Base-by-base conservation (phyloP, 2,797 vertebrate genomes). In the Hemibagrus guttatus region DNA sequence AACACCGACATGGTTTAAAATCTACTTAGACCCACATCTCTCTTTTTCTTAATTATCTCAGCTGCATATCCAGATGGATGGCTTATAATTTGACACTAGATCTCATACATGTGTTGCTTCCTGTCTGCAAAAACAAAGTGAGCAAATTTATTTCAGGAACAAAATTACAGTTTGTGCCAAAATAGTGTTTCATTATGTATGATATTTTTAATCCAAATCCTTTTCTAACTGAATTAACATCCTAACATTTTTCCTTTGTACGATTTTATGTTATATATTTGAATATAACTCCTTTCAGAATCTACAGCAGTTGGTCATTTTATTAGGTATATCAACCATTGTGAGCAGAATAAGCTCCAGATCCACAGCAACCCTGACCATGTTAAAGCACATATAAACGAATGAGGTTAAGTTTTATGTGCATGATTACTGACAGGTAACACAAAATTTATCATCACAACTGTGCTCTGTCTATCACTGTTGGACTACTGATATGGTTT, bases 121-220 rank as follows among this genome's bases (percentile, higher is more conserved):
- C 31, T 80, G 69, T 54, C 68, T 68, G 58, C 17, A 59, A 58
- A 89, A 76, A 81, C 49, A 74, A 71, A 74, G 64, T 63, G 74
- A 66, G n/a, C 52, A 56, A 68, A 81, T 81, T 61, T 81, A 59
- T 63, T 84, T 79, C n/a, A 61, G 39, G 84, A 39, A 85, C 74
- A 85, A 54, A 64, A 58, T 79, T 72, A 46, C 21, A 46, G 14
- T 13, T 71, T 76, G 17, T 56, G n/a, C 39, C 42, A 79, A 16
- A 1, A 49, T 17, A 13, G n/a, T 14, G 7, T 64, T 12, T 76
- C 39, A 64, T 66, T 84, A 31, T 75, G 28, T 39, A 54, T 63
- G 42, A 28, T 64, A 28, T 78, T 61, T 64, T 26, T 76, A 35
- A 68, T 68, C n/a, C 46, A 68, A 54, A 54, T 3, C 4, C 69